Base-by-base conservation (phyloP, 2,888 invertebrate species). In the Drosophila leonis region DNA sequence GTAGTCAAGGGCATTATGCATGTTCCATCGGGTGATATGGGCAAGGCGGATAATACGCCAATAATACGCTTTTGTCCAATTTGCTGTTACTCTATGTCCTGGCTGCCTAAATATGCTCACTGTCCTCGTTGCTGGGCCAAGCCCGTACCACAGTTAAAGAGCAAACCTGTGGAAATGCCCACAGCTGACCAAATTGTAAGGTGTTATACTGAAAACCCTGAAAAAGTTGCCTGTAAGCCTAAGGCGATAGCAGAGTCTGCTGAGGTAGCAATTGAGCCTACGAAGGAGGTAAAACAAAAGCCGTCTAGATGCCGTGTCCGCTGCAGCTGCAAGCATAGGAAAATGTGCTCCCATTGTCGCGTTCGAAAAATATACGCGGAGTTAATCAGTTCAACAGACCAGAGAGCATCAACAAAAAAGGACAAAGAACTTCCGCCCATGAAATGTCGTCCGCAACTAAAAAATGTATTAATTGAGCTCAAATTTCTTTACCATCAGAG, bases 71-170 rank as follows among this genome's bases (percentile, higher is more conserved):
- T 71, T 31, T 93, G 93, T 57, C 89, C 92, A 0, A 60, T 92
- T 24, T 93, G 93, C 63, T 78, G 90, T 27, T 82, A 65, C 37
- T 73, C 91, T 12, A 83, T 92, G 42, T 88, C 90, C 4, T 92
- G 88, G 90, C 54, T 94, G 55, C 92, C 93, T 33, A 93, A 93
- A 78, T 92, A 93, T 87, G 93, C 93, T 13, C 80, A 91, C 1
- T 91, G 92, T 64, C 92, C 90, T 4, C 90, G 82, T 52, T 92
- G 92, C 70, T 82, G 90, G 10, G 82, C 87, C 35, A 91, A 89
- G 35, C 78, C 90, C 0, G 66, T 86, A 20, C 88, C 91, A 0
- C 60, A 75, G n/a, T 27, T 82, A 4, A 66, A 73, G 0, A 42
- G 79, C 24, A 72, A 67, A 18, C 42, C 65, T 0, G 80, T 82